A percentile compares a stretch with the other conserved stretches of the same genome.
These are phyloP conservation scores for Bedellia somnulentella DNA, from an alignment of 2,888 invertebrate genomes.

Conservation along the genomic window DNA sequence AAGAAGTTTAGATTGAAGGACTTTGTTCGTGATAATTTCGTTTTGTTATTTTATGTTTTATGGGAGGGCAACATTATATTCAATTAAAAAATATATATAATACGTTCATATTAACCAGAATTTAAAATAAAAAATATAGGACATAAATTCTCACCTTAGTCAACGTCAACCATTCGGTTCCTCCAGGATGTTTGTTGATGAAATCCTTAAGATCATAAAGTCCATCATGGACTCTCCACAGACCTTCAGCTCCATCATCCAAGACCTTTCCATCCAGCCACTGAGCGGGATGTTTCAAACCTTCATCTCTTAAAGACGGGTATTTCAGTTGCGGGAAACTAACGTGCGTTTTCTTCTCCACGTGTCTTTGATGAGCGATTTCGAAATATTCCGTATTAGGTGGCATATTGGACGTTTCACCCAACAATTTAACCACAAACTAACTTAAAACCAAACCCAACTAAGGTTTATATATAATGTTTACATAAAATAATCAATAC, in stretches of 20 bases:
- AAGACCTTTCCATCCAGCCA: constrained; percentile 68
- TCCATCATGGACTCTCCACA: constrained; percentile 75
- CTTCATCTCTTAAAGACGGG: constrained; percentile 42
- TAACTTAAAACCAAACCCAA: too few species aligned
- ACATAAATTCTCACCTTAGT: not conserved
- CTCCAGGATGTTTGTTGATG: constrained; percentile 81
- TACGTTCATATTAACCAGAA: too few species aligned
- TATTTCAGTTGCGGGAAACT: constrained; percentile 53
- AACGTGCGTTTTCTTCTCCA: constrained; percentile 29
- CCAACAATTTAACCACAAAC: constrained; percentile 2
- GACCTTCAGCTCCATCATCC: constrained; percentile 72
- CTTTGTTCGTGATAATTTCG: too few species aligned
- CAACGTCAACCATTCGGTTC: constrained; percentile 67
- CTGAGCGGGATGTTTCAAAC: constrained; percentile 26
- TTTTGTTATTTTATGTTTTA: too few species aligned
- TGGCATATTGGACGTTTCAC: constrained; percentile 13
- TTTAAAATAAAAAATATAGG: too few species aligned
- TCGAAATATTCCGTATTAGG: constrained; percentile 17
- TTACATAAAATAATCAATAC: too few species aligned
- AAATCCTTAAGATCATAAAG: constrained; percentile 86
- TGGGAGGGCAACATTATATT: too few species aligned
- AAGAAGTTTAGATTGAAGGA: too few species aligned
- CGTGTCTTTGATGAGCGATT: constrained; percentile 21
- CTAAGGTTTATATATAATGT: too few species aligned
- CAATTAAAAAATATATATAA: too few species aligned